These are phyloP conservation scores for Sebastolobus alascanus DNA, from an alignment of 2,797 vertebrate genomes.

Conservation along the genomic window DNA sequence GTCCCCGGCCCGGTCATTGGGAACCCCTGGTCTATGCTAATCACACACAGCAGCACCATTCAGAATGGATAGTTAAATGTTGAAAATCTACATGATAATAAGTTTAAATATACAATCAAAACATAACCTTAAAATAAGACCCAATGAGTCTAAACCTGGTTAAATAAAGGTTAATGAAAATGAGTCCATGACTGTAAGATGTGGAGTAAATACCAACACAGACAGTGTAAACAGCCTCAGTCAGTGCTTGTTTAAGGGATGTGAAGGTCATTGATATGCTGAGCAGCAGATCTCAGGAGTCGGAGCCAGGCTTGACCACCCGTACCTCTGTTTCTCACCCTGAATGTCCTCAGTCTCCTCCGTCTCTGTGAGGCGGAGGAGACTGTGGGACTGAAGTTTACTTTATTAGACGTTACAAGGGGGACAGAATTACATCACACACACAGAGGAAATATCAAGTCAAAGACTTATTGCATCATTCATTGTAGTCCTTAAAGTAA, in stretches of 20 bases:
- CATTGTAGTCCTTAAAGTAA: no score
- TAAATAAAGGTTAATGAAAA: no score
- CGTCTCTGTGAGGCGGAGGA: not conserved
- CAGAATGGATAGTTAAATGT: not conserved
- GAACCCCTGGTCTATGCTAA: no score
- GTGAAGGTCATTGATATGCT: slow-evolving; percentile 60
- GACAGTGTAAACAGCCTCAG: slow-evolving; percentile 13
- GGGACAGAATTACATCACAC: not conserved
- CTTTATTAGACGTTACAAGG: not conserved
- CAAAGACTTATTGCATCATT: not conserved
- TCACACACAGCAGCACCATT: not conserved
- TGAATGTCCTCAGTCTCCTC: not conserved
- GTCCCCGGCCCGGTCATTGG: no score
- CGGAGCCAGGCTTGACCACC: slow-evolving; percentile 38
- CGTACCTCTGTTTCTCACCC: not conserved
- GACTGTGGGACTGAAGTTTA: not conserved
- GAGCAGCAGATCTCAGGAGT: slow-evolving; percentile 31
- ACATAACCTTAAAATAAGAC: not conserved
- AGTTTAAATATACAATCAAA: not conserved
- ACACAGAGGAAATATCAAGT: not conserved
- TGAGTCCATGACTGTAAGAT: not conserved
- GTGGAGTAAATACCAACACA: not conserved
- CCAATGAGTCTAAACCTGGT: no score
- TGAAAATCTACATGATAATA: not conserved
- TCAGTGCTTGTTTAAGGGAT: slow-evolving; percentile 24